phyloP scores from a whole-genome alignment of 1,140 invertebrate species.

The Danaus melanippus region DNA sequence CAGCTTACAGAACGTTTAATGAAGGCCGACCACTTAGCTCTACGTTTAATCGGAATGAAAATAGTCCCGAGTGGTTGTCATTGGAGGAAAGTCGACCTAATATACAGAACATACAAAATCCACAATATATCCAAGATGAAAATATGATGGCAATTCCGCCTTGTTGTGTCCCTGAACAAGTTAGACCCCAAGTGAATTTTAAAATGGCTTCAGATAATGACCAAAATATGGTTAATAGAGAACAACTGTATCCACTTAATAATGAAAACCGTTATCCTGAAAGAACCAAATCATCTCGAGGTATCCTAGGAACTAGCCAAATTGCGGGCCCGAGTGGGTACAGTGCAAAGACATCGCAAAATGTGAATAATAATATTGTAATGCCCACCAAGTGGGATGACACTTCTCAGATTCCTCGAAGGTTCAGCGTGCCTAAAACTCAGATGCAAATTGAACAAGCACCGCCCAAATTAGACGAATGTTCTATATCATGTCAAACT shows the following conservation, averaged over 20 bases:
- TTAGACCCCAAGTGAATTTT: no score
- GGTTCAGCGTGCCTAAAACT: no score
- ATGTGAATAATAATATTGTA: no score
- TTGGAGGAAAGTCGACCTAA: constrained; percentile 11
- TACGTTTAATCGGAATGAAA: constrained; percentile 1
- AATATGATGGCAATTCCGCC: no score
- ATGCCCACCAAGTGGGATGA: no score
- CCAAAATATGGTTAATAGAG: no score
- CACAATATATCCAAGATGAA: no score
- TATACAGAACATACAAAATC: neutral
- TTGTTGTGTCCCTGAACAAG: no score
- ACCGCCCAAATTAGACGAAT: neutral
- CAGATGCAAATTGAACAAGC: neutral
- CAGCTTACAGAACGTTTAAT: constrained; percentile 9
- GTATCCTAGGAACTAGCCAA: constrained; percentile 15
- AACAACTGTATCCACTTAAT: no score
- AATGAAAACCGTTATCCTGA: neutral
- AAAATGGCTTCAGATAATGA: no score
- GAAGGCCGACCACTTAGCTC: constrained; percentile 13
- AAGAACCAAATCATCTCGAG: constrained; percentile 2
- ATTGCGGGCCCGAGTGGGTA: constrained; percentile 18
- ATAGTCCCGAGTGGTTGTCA: constrained; percentile 12
- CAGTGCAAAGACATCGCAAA: neutral
- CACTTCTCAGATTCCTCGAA: no score
- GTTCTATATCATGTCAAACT: constrained; percentile 13